Evolutionary conservation across 2,113 vertebrate species (phyloP), one percentile per base, ranked within the genome.

Genomic region (Pomatorhinus ruficollis): DNA sequence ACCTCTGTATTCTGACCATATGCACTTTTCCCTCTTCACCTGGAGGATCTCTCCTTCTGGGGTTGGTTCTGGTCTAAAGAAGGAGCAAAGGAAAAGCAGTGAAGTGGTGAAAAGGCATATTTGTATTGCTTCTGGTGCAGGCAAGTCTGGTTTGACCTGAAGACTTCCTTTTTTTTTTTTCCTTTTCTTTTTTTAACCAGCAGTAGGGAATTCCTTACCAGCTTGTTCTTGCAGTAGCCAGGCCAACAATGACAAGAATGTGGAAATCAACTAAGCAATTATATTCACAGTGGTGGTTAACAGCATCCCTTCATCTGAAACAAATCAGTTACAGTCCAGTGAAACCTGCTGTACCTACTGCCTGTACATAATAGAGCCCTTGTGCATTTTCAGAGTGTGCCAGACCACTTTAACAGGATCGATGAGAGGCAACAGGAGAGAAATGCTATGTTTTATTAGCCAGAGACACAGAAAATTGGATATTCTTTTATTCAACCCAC

Each of bases 321-420:
- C 93, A 95, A 97, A 96, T 96, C 95, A 92, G 91, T 96, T 97
- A 95, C 93, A 97, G 95, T 89, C 91, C 96, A 95, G 81, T 95
- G 95, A 94, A 96, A 97, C 87, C 93, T 94, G 96, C 78, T 89
- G 87, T 87, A 95, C 95, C 95, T 95, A 84, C 69, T 61, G 83
- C 15, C 2, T 52, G 49, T 64, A 71, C 81, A 97, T 92, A 97
- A 96, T 94, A 65, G 74, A 87, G 40, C 84, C 66, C 93, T 95
- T 95, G 91, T 87, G 74, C 31, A 17, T 94, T 93, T 92, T 64
- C 65, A 84, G 77, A 95, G 83, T 0, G 2, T 84, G 74, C 93
- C 89, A 75, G 69, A 84, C 68, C 81, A 69, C 89, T 95, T 93
- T 87, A 97, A 95, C 57, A 87, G 80, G 65, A 80, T 69, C 3